Evolutionary conservation across 2,888 invertebrate genomes (phyloP), one percentile per base, ranked within the genome.

Genomic region (Parascotia fuliginaria): DNA sequence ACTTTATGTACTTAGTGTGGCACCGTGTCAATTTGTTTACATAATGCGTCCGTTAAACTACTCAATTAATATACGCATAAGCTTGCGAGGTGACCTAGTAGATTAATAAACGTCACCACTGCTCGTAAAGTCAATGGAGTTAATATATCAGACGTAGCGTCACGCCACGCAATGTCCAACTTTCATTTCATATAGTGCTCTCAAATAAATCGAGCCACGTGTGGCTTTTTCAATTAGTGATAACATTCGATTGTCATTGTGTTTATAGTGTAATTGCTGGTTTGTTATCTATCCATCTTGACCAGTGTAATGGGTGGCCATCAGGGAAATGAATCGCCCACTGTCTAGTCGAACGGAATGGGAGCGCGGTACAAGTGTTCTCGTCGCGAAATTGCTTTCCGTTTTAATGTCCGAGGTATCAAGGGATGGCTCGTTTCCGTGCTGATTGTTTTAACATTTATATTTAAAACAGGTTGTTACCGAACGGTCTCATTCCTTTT

Each of bases 151-250:
- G 78, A 73, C 69, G 84, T 76, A 80, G 77, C 79, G 89, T 81
- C 84, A 85, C 85, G 82, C 77, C 75, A 83, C 75, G 73, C 65
- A 66, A 68, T 55, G 73, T 70, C 76, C 67, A 66, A 80, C 79
- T 84, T 89, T 90, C 86, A 90, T 91, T 90, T 90, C 84, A 89
- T 87, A 90, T 86, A 91, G 91, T 91, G 90, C 87, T 83, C 83
- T 83, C 74, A 80, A 83, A 86, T 78, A 78, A 79, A 87, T 89
- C 86, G 86, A 88, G 83, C 75, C 75, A 70, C 68, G 77, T 78
- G 82, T 75, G 83, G 85, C 84, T 83, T 88, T 89, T 90, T 91
- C 89, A 91, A 92, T 92, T 91, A 90, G 86, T 85, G 83, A 85
- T 85, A 85, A 85, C 86, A 87, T 87, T 89, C 85, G 86, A 87